Conservation (phyloP, 1,140 invertebrate species). For the Theocolax elegans region DNA sequence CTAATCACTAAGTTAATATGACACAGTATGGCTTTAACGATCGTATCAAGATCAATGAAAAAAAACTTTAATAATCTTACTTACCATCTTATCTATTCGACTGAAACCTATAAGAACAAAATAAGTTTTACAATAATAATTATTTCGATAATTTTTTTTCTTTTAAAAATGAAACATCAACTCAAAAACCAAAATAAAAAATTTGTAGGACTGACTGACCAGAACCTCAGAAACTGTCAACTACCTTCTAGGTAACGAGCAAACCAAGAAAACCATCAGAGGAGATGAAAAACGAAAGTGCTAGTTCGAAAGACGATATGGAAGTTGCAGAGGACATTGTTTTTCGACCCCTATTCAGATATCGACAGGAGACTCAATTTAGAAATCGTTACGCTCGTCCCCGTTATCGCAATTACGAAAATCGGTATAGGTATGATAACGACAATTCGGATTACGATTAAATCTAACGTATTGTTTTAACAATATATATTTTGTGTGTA, state of each 20-base stretch:
- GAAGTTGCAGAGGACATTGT: constrained; percentile 62
- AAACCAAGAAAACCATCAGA: background rate
- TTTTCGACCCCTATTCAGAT: constrained; percentile 61
- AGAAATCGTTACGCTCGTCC: background rate
- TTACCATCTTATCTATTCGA: too few relatives aligned
- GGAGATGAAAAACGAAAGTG: background rate
- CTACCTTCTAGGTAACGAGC: constrained; percentile 27
- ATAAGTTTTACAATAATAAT: too few relatives aligned
- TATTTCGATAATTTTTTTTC: too few relatives aligned
- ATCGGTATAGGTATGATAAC: background rate
- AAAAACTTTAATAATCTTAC: too few relatives aligned
- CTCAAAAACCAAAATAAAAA: background rate
- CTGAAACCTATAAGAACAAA: too few relatives aligned
- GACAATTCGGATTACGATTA: constrained; percentile 19
- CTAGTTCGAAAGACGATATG: constrained; percentile 51
- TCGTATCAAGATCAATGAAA: too few relatives aligned
- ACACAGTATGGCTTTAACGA: too few relatives aligned
- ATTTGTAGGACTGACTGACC: constrained; percentile 31
- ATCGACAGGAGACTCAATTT: constrained; percentile 53
- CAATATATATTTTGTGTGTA: background rate
- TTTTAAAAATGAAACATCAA: too few relatives aligned
- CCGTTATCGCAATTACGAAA: background rate
- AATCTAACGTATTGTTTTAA: background rate
- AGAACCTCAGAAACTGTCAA: constrained; percentile 20
- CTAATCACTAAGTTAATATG: too few relatives aligned